Conservation (phyloP, 2,797 vertebrate genomes). For the Lophotriccus pileatus region DNA sequence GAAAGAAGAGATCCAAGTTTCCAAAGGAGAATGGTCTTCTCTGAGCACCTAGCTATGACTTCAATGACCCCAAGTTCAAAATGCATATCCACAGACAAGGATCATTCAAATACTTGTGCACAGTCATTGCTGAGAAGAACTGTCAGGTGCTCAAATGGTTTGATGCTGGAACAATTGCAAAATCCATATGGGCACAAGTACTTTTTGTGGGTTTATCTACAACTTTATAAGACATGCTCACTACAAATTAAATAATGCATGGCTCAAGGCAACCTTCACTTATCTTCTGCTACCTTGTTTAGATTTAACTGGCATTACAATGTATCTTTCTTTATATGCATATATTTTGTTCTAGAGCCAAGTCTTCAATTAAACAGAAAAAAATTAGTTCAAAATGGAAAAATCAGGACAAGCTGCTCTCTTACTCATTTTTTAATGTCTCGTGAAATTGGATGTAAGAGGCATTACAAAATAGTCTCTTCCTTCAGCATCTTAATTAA, state of each 20-base stretch:
- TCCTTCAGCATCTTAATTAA: neutral
- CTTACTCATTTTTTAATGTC: neutral
- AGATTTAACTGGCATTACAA: neutral
- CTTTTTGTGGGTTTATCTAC: neutral
- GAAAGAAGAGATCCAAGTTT: neutral
- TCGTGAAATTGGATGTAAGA: neutral
- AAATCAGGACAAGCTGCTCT: neutral
- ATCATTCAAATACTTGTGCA: neutral
- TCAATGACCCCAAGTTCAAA: neutral
- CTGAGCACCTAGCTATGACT: neutral
- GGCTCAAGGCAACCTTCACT: neutral
- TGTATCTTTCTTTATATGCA: neutral
- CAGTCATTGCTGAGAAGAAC: neutral
- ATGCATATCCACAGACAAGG: neutral
- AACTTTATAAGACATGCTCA: neutral
- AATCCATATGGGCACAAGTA: neutral
- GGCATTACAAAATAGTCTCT: neutral
- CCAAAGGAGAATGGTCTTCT: neutral
- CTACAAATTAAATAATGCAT: neutral
- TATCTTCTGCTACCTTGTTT: neutral
- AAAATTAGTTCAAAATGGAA: neutral
- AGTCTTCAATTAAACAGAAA: neutral
- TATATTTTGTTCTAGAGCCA: neutral
- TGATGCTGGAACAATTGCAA: neutral
- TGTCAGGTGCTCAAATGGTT: neutral